A percentile compares a stretch with the other conserved stretches of the same genome.
Conservation (phyloP, 2,797 vertebrate genomes). For the Eutrigla gurnardus region DNA sequence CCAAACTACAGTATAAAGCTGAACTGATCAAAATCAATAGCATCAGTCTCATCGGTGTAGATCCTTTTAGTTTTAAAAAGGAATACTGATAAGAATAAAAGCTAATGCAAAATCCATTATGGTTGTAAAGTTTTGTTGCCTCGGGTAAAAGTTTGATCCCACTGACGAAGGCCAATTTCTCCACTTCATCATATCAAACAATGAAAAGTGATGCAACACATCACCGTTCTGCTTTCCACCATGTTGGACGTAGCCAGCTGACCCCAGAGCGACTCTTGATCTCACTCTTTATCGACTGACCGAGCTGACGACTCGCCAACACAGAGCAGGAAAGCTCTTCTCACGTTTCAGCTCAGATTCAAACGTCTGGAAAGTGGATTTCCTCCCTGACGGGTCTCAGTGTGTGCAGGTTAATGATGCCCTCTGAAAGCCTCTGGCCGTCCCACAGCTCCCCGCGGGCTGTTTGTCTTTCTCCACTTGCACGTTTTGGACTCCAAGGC, state of each 20-base stretch:
- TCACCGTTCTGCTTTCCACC: constrained; percentile 12
- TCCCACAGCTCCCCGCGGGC: neutral
- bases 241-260: constrained; percentile 7
- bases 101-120: neutral
- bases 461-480: neutral
- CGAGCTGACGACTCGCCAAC: constrained; percentile 3
- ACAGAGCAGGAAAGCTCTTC: constrained; percentile 1
- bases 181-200: neutral
- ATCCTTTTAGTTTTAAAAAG: neutral
- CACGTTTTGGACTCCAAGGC: neutral
- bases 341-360: constrained; percentile 8
- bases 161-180: neutral
- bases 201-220: constrained; percentile 2
- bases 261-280: constrained; percentile 5
- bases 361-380: constrained; percentile 17
- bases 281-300: constrained; percentile 13
- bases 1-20: too few species aligned
- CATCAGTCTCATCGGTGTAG: neutral
- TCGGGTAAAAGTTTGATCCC: neutral
- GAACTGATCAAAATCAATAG: too few species aligned
- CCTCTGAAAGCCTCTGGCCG: neutral
- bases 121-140: neutral
- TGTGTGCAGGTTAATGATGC: constrained; percentile 4
- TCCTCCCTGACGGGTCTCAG: constrained; percentile 12
- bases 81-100: neutral